These are phyloP conservation scores for Xenus cinereus DNA, from an alignment of 2,113 vertebrate genomes.

Conservation along the genomic window DNA sequence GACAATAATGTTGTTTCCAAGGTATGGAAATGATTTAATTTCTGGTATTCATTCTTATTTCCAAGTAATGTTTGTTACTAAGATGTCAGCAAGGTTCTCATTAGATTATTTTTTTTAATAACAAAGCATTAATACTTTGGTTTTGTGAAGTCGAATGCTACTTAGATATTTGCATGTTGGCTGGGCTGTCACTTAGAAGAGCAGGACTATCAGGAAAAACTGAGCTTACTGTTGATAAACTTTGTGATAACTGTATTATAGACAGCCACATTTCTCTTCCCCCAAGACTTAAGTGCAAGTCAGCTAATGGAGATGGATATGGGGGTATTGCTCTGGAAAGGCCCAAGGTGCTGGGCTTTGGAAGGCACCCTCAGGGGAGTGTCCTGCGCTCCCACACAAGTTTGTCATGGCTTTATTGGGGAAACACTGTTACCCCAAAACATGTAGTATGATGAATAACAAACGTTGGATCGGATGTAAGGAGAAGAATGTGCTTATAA, in stretches of 20 bases:
- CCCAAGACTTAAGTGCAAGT: neutral
- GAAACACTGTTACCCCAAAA: neutral
- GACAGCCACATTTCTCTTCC: neutral
- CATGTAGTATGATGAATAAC: neutral
- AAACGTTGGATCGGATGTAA: neutral
- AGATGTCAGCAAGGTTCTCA: neutral
- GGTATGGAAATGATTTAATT: neutral
- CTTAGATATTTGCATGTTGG: neutral
- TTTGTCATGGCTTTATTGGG: neutral
- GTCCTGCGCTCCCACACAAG: rapidly evolving
- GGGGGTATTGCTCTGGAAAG: neutral
- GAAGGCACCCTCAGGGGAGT: neutral
- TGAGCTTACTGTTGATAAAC: neutral
- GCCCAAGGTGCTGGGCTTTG: neutral
- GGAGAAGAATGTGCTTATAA: neutral
- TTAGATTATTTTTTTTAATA: neutral
- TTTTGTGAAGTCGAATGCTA: neutral
- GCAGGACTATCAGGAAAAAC: neutral
- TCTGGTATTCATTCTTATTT: neutral
- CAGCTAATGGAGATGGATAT: neutral
- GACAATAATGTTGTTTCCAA: neutral
- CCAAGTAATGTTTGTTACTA: neutral
- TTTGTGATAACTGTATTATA: neutral
- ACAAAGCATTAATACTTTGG: neutral
- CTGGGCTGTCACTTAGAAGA: neutral